Evolutionary conservation across 2,113 vertebrate genomes (phyloP).

Genomic region (Apodemus sylvaticus): DNA sequence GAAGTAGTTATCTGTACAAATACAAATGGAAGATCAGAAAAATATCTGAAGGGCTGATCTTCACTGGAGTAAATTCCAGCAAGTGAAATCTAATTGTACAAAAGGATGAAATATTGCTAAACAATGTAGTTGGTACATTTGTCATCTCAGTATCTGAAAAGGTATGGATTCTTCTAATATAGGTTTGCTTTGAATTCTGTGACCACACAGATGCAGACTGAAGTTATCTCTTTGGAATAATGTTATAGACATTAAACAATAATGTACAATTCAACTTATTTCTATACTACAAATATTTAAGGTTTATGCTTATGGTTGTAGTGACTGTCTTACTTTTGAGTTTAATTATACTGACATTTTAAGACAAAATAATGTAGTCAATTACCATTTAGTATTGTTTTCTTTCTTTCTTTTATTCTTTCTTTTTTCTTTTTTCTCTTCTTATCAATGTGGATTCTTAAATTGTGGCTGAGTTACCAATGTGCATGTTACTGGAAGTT

Average conservation of each 20-base stretch:
- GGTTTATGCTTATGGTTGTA: slow-evolving; percentile 31
- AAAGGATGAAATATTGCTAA: neutral
- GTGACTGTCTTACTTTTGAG: slow-evolving; percentile 32
- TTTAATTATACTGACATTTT: slow-evolving; percentile 49
- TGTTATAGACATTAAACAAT: neutral
- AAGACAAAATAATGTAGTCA: slow-evolving; percentile 66
- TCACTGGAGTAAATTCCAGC: slow-evolving; percentile 16
- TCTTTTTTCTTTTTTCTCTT: slow-evolving; percentile 41
- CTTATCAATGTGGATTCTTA: slow-evolving; percentile 72
- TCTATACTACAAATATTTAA: slow-evolving; percentile 30
- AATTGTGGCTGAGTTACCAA: slow-evolving; percentile 47
- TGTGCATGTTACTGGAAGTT: slow-evolving; percentile 72
- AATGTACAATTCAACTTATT: slow-evolving; percentile 37
- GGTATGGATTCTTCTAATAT: slow-evolving; percentile 44
- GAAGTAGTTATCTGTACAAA: neutral
- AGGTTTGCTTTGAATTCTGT: neutral
- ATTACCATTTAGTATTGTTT: slow-evolving; percentile 50
- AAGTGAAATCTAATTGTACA: slow-evolving; percentile 51
- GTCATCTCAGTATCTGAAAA: neutral
- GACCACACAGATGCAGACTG: neutral
- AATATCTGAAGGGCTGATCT: neutral
- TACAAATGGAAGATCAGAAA: neutral
- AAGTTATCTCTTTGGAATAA: slow-evolving; percentile 28
- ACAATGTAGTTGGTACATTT: neutral
- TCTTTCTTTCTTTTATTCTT: too few species aligned